Conservation (phyloP, 2,113 vertebrate genomes). For the Xyliphius kryptos region DNA sequence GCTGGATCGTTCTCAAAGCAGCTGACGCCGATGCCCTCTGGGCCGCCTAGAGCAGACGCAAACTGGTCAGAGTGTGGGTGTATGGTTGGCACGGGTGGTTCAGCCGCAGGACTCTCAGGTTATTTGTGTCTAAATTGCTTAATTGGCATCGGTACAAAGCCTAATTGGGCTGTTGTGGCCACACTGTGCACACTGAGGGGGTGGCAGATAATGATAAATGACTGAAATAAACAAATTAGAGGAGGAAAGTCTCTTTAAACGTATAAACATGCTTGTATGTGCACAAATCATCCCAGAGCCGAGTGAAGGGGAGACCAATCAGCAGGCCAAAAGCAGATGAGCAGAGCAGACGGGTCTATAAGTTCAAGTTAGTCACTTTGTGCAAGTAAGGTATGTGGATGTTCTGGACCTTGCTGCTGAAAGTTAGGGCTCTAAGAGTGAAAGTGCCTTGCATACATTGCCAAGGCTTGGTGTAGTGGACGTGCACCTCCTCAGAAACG, state of each 20-base stretch:
- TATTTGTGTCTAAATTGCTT: slow-evolving; percentile 39
- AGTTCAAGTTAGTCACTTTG: slow-evolving; percentile 9
- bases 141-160: slow-evolving; percentile 40
- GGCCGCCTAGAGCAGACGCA: slow-evolving; percentile 19
- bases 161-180: slow-evolving; percentile 39
- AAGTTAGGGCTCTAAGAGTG: too few species aligned
- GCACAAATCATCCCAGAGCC: not conserved
- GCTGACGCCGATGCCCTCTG: slow-evolving; percentile 18
- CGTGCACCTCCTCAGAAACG: too few species aligned
- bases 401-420: slow-evolving; percentile 1
- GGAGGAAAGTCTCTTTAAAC: slow-evolving; percentile 14
- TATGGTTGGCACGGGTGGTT: slow-evolving; percentile 3
- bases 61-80: not conserved
- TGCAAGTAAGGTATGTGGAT: not conserved
- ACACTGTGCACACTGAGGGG: slow-evolving; percentile 25
- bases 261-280: not conserved
- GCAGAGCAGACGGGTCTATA: slow-evolving; percentile 8
- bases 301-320: slow-evolving; percentile 15
- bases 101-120: slow-evolving; percentile 21
- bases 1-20: slow-evolving; percentile 23
- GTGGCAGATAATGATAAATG: slow-evolving; percentile 36
- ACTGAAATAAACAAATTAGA: slow-evolving; percentile 27
- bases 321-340: slow-evolving; percentile 19
- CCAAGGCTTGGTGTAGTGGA: too few species aligned
- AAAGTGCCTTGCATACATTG: too few species aligned